These are phyloP conservation scores for Thyatira batis DNA, from an alignment of 2,888 invertebrate genomes.

Conservation along the genomic window DNA sequence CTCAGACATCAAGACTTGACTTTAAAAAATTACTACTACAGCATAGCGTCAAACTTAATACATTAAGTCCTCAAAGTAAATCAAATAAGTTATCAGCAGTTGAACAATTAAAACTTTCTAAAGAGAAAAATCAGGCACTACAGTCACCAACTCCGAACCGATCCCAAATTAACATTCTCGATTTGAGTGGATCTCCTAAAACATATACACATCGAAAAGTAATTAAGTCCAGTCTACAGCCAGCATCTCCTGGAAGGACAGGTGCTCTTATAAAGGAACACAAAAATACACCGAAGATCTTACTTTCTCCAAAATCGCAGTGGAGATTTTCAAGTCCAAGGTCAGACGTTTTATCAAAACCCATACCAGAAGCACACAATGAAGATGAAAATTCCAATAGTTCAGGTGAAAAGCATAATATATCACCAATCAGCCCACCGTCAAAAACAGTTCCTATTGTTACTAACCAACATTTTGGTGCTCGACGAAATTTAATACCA, in stretches of 20 bases:
- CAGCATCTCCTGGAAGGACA: slow-evolving; percentile 81
- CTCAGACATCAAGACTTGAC: slow-evolving; percentile 91
- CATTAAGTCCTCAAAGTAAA: slow-evolving; percentile 79
- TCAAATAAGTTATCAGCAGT: slow-evolving; percentile 88
- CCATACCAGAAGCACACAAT: slow-evolving; percentile 91
- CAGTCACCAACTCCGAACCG: slow-evolving; percentile 54
- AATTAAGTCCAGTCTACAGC: slow-evolving; percentile 73
- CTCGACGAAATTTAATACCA: slow-evolving; percentile 72
- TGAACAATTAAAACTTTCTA: slow-evolving; percentile 88
- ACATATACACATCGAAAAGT: slow-evolving; percentile 85
- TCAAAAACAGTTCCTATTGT: slow-evolving; percentile 74
- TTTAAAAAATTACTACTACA: slow-evolving; percentile 91
- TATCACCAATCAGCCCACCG: slow-evolving; percentile 54
- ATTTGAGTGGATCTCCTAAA: slow-evolving; percentile 87
- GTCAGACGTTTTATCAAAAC: slow-evolving; percentile 92
- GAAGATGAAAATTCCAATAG: slow-evolving; percentile 88
- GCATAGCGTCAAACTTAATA: slow-evolving; percentile 86
- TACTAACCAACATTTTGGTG: slow-evolving; percentile 76
- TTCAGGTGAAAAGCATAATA: slow-evolving; percentile 80
- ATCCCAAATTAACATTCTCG: slow-evolving; percentile 84
- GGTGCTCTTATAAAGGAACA: slow-evolving; percentile 76
- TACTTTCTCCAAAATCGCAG: slow-evolving; percentile 86
- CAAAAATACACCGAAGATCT: slow-evolving; percentile 83
- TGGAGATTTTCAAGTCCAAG: slow-evolving; percentile 89
- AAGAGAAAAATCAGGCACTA: slow-evolving; percentile 72